Percentiles rank a stretch among this genome's conserved stretches.
Conservation (phyloP, 1,140 invertebrate genomes). For the Bombus soroeensis region DNA sequence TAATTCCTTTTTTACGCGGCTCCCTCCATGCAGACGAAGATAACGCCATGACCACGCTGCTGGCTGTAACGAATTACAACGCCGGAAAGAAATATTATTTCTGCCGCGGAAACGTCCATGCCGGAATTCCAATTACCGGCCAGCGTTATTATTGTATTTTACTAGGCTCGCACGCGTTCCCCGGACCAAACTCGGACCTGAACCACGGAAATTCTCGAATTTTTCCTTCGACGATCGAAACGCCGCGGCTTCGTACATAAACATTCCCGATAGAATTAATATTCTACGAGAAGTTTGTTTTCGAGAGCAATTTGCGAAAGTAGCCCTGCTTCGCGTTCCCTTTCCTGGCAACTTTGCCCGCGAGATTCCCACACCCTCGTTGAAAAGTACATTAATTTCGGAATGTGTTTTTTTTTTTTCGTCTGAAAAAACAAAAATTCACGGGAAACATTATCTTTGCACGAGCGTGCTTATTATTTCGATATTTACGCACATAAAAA, state of each 20-base stretch:
- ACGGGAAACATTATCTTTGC: background rate
- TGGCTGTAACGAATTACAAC: slow-evolving; percentile 38
- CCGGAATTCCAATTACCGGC: slow-evolving; percentile 52
- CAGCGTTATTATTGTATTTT: slow-evolving; percentile 27
- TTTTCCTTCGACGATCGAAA: background rate
- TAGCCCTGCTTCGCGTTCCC: background rate
- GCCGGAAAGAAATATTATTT: slow-evolving; percentile 46
- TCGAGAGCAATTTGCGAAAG: background rate
- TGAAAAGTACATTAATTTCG: background rate
- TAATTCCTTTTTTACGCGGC: slow-evolving; percentile 42
- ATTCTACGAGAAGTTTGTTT: background rate
- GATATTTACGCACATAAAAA: background rate
- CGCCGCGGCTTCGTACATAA: background rate
- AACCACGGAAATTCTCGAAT: background rate
- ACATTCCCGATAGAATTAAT: background rate
- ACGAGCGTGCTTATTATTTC: background rate
- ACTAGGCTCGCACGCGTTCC: background rate
- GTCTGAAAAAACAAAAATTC: background rate
- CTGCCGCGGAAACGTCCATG: slow-evolving; percentile 27
- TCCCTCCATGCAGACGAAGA: slow-evolving; percentile 22
- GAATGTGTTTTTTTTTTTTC: background rate
- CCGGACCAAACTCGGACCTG: background rate
- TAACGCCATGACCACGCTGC: background rate
- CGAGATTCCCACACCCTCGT: background rate
- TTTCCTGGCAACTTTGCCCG: no score